Evolutionary conservation across 2,797 vertebrate genomes (phyloP), one percentile per base, ranked within the genome.

Genomic region (Sandelia bainsii): DNA sequence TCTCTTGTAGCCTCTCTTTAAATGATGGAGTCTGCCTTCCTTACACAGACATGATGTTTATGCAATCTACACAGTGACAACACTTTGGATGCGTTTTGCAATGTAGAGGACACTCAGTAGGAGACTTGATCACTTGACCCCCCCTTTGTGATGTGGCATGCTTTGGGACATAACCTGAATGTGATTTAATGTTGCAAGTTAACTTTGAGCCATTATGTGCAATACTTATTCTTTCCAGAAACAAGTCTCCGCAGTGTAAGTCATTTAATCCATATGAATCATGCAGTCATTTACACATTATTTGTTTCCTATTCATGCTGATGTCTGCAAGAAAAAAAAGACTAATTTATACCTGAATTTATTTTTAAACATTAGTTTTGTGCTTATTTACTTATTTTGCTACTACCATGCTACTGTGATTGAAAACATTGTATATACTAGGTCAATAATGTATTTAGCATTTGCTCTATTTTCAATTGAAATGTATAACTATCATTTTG

Each of bases 321-420:
- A 96, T 96, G 95, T 98, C 97, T 97, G 96, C 96, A 96, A 97
- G 81, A 95, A 95, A 96, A 94, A 96, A 96, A 96, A 95, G 93
- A 96, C 94, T 96, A 97, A 98, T 97, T 96, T 98, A 97, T 94
- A 95, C 95, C 96, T 97, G 94, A 97, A 96, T 97, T 98, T 98
- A 97, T 98, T 99, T 99, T 98, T 98, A 95, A 96, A 97, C 96
- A 95, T 96, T 97, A 96, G 95, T 96, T 97, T 98, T 97, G 96
- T 96, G 96, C 96, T 98, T 97, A 98, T 97, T 97, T 96, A 97
- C 97, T 98, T 98, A 98, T 99, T 99, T 99, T 99, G 97, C 97
- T 99, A 98, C 97, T 96, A 99, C 98, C 97, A 98, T 98, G 97
- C 97, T 98, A 99, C 98, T 99, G 97, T 99, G 97, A 97, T 97